Conservation (phyloP, 2,113 vertebrate species). For the Phalacrocorax brasilianus region DNA sequence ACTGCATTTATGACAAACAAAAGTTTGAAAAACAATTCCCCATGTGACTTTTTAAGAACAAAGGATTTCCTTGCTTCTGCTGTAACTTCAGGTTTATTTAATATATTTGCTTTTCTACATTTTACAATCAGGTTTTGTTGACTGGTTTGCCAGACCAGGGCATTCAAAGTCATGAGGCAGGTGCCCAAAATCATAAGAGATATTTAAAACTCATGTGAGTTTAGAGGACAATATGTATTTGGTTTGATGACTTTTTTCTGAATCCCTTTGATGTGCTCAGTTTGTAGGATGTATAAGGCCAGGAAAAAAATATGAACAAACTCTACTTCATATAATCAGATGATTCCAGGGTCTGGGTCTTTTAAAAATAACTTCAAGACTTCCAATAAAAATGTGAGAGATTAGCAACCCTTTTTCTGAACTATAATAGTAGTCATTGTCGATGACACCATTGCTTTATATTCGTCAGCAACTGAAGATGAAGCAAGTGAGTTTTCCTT, state of each 20-base stretch:
- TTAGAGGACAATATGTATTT: neutral
- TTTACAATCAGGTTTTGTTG: neutral
- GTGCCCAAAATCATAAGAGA: neutral
- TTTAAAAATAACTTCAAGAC: neutral
- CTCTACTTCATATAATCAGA: neutral
- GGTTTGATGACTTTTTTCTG: neutral
- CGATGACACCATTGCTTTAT: neutral
- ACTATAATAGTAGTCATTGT: neutral
- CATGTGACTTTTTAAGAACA: neutral
- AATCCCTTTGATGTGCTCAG: neutral
- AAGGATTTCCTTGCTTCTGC: neutral
- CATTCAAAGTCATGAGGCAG: neutral
- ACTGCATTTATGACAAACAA: neutral
- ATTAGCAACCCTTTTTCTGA: neutral
- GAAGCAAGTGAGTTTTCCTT: conserved; percentile 33
- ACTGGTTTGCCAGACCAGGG: neutral
- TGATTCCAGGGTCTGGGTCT: neutral
- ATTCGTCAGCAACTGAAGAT: conserved; percentile 56
- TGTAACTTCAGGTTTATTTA: neutral
- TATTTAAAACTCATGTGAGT: neutral
- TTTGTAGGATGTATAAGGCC: neutral
- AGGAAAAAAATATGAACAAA: neutral
- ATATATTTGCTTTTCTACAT: neutral
- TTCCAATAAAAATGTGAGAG: neutral
- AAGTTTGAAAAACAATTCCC: neutral